These are phyloP conservation scores for Eurytoma adleriae DNA, from an alignment of 2,888 invertebrate genomes.

Conservation along the genomic window DNA sequence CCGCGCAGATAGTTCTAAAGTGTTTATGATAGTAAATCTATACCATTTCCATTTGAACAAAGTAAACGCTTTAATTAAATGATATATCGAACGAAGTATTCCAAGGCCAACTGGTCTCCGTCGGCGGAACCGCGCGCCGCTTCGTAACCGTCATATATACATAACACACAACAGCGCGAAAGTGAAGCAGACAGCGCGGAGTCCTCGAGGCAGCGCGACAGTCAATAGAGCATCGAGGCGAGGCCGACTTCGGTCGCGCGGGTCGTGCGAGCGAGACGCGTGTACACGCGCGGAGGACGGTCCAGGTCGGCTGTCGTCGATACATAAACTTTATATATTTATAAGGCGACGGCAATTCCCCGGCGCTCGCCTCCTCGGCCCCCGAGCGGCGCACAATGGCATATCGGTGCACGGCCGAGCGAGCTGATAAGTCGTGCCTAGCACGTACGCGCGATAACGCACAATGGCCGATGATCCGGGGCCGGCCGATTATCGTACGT, in stretches of 20 bases:
- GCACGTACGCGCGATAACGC: conserved; percentile 26
- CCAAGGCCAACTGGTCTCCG: too few relatives aligned
- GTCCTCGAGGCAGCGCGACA: background rate
- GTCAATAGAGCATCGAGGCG: background rate
- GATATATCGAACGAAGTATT: too few relatives aligned
- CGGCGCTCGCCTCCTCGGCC: background rate
- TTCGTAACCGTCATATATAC: too few relatives aligned
- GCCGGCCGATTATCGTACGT: conserved; percentile 21
- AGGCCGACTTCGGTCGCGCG: background rate
- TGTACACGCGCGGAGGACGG: background rate
- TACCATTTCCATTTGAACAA: too few relatives aligned
- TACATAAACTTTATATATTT: conserved; percentile 38
- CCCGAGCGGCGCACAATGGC: conserved; percentile 9
- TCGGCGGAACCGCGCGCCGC: too few relatives aligned
- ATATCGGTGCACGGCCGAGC: conserved; percentile 3
- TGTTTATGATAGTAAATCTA: too few relatives aligned
- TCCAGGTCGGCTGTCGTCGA: background rate
- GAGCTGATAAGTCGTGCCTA: conserved; percentile 27
- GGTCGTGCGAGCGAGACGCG: background rate
- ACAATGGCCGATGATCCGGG: conserved; percentile 37
- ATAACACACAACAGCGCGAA: too few relatives aligned
- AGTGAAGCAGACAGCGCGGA: background rate
- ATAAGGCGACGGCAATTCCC: conserved; percentile 19
- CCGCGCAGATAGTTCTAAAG: too few relatives aligned
- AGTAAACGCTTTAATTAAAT: too few relatives aligned